Percentiles rank a stretch among this genome's conserved stretches.
phyloP scores from a whole-genome alignment of 2,797 vertebrate species.

The Bovichtus variegatus region DNA sequence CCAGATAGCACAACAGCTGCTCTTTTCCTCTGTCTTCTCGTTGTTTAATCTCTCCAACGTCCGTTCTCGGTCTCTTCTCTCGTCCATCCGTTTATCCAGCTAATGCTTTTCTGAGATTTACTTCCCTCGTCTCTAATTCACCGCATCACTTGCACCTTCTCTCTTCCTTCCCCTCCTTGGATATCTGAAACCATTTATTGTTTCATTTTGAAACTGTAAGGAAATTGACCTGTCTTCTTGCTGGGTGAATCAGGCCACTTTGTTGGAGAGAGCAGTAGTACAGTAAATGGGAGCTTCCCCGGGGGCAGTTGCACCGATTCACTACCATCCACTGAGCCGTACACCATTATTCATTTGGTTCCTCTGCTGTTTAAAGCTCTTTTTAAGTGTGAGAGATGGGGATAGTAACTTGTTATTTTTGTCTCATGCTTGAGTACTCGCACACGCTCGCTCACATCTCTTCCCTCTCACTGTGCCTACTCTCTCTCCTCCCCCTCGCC shows the following conservation, averaged over 20 bases:
- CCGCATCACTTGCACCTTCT: neutral
- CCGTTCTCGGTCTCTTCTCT: neutral
- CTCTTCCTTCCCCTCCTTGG: neutral
- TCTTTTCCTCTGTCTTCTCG: conserved; percentile 27
- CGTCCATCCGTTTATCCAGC: conserved; percentile 6
- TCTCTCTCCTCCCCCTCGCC: conserved; percentile 31
- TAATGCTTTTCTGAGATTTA: neutral
- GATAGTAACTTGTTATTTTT: conserved; percentile 60
- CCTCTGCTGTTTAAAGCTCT: conserved; percentile 46
- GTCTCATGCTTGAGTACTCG: conserved; percentile 50
- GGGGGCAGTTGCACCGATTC: conserved; percentile 40
- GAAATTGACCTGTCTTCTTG: neutral
- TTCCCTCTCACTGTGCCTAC: conserved; percentile 28
- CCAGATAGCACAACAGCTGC: conserved; percentile 49
- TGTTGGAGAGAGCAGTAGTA: conserved; percentile 39
- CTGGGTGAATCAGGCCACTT: conserved; percentile 35
- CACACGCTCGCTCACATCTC: conserved; percentile 31
- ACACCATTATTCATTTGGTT: conserved; percentile 53
- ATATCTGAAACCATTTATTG: neutral
- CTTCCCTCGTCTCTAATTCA: neutral
- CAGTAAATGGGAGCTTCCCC: conserved; percentile 53
- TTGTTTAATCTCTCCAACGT: conserved; percentile 6
- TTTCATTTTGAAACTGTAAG: neutral
- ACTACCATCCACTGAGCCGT: conserved; percentile 49
- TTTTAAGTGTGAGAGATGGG: conserved; percentile 33